Base-by-base conservation (phyloP, 2,888 invertebrate species). In the Lacanobia wlatinum region DNA sequence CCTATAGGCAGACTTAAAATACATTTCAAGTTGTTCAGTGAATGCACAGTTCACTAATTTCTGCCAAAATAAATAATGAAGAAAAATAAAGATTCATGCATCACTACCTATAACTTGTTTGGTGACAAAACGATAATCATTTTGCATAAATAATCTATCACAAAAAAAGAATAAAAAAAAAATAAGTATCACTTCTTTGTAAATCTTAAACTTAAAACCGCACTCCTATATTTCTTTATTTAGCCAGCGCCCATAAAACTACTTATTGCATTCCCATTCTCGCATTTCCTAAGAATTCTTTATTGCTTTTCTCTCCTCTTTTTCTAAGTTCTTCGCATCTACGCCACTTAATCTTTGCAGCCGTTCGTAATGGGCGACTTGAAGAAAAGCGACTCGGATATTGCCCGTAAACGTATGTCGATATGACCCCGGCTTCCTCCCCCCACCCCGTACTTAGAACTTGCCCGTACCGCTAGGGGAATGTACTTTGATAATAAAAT, bases 341-440 rank as follows among this genome's bases (percentile, higher is more conserved):
- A 23, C 46, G 18, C 64, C 21, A 62, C 65, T 63, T 89, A 84
- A 60, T 92, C 90, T 91, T 80, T 90, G 87, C 68, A 68, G 70
- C 69, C 84, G 80, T 84, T 85, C 86, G 87, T 87, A 90, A 90
- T 90, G 90, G 88, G 87, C 88, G 89, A 85, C 88, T 88, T 87
- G 88, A 90, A 90, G 91, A 91, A n/a, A 90, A 90, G 87, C 89
- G 87, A 84, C 88, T 84, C 89, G 90, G 90, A 91, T 91, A 92
- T 92, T 89, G 88, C 88, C 87, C 87, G 90, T 92, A 90, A 91
- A 91, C 91, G 91, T 91, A 91, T 91, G 91, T 90, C 90, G 91
- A 92, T 91, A 90, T 86, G 85, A 86, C 85, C 87, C 86, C 83
- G 78, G 74, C 78, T 84, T 78, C 73, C 83, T 75, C 83, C 76